Conservation (phyloP, 2,888 invertebrate genomes). For the Byasa hedistus region DNA sequence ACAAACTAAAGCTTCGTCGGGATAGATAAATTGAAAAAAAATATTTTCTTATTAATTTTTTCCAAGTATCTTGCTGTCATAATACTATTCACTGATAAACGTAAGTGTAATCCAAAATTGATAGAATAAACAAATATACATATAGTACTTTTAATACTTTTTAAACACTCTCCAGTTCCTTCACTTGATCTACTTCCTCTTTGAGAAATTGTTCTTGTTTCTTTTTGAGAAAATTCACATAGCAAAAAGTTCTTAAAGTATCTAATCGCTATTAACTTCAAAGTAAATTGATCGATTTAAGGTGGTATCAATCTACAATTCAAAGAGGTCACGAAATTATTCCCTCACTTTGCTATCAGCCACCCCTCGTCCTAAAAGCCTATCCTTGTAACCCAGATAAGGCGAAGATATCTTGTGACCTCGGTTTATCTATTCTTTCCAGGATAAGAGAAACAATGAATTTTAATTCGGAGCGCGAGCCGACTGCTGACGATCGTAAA, state of each 20-base stretch:
- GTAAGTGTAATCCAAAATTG: too few relatives aligned
- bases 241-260: background rate
- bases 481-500: conserved; percentile 60
- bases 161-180: too few relatives aligned
- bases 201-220: too few relatives aligned
- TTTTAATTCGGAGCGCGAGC: conserved; percentile 68
- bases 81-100: too few relatives aligned
- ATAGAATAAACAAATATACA: too few relatives aligned
- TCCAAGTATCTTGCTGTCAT: too few relatives aligned
- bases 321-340: conserved; percentile 67
- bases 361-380: conserved; percentile 69
- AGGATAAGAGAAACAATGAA: conserved; percentile 78
- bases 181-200: too few relatives aligned
- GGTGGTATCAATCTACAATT: conserved; percentile 50
- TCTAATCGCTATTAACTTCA: background rate
- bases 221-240: background rate
- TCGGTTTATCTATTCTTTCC: conserved; percentile 63
- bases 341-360: conserved; percentile 51
- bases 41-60: too few relatives aligned
- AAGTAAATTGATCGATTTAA: conserved; percentile 24
- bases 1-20: too few relatives aligned
- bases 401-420: conserved; percentile 71
- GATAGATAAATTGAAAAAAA: too few relatives aligned
- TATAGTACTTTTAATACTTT: too few relatives aligned
- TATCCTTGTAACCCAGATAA: conserved; percentile 75